Base-by-base conservation (phyloP, 2,888 invertebrate species). In the Priocnemis perturbator region DNA sequence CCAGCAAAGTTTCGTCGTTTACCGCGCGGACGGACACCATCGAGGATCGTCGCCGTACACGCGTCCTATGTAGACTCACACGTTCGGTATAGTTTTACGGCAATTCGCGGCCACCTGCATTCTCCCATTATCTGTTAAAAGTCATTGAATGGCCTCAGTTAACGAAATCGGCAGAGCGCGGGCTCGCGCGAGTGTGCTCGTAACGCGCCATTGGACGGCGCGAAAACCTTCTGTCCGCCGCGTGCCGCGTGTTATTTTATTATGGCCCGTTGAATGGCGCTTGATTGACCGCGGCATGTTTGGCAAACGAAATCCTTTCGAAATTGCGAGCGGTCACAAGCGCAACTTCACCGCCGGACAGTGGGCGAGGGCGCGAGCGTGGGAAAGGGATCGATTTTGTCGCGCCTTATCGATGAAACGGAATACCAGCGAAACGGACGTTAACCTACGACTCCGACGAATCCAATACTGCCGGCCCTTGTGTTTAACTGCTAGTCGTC, bases 221-320 rank as follows among this genome's bases (percentile, higher is more conserved):
- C 60, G 72, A 71, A 73, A 69, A 65, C 30, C 50, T 37, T 15
- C 17, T 23, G 62, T 20, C 58, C 50, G 52, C 45, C 60, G 60
- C 65, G 37, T 61, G 52, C 45, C 60, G 60, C 65, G 37, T 61
- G 76, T 81, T 79, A 79, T 79, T 83, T 82, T 73, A 76, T 81
- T 81, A 78, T 67, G 47, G 50, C 53, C n/a, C 56, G 69, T 59
- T 83, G 83, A 83, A 83, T 83, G 71, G 80, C 67, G 77, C 77
- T 78, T 83, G 83, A 83, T 83, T 83, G 83, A 81, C 74, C 78
- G 57, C 61, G 47, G 60, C 73, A 62, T 76, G 77, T 79, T 81
- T 81, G 75, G 71, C 69, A 77, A 75, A 74, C 74, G 74, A 73
- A 73, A 74, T 71, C 60, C 69, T 69, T 74, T 66, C 64, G 67